Evolutionary conservation across 2,113 vertebrate species (phyloP), one percentile per base, ranked within the genome.

Genomic region (Polypterus senegalus): DNA sequence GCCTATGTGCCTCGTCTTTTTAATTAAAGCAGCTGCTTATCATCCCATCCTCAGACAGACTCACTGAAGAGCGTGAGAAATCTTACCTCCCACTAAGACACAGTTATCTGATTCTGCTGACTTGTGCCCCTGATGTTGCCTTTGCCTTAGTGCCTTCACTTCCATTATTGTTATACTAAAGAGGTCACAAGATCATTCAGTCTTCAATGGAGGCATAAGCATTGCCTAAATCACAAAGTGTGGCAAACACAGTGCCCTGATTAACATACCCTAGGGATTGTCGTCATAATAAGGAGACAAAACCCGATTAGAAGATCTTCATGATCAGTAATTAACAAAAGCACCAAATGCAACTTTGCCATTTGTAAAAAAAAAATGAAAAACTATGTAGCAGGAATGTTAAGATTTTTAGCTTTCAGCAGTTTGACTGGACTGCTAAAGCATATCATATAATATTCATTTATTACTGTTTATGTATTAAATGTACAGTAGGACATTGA

Each of bases 91-190:
- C 63, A 74, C 75, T 63, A 58, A 71, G 71, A 65, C 48, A 48
- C 7, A 48, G 46, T 58, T 62, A 52, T 61, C 54, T 63, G 57
- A 47, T 48, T 57, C 46, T 57, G 64, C 65, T 48, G 67, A 67
- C 72, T 75, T 62, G 68, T 68, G 74, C 74, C 74, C 79, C 79
- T 61, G 75, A 79, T 74, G 71, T 79, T 79, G 79, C 77, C 76
- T 72, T 67, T 61, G 63, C 58, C 62, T 43, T 70, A 74, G 68
- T 62, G 65, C 72, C 70, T 77, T 75, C 74, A 66, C 74, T 78
- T 77, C 76, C 80, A 79, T 82, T 82, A 80, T 83, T 80, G 71
- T 73, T 70, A 70, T 74, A 76, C 69, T 66, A 46, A 4, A 62
- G 46, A 63, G 83, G 78, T 81, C 76, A 77, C 61, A 1, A 67